A percentile compares a stretch with the other conserved stretches of the same genome.
Evolutionary conservation across 2,113 vertebrate genomes (phyloP).

Genomic region (Protobothrops flavoviridis): DNA sequence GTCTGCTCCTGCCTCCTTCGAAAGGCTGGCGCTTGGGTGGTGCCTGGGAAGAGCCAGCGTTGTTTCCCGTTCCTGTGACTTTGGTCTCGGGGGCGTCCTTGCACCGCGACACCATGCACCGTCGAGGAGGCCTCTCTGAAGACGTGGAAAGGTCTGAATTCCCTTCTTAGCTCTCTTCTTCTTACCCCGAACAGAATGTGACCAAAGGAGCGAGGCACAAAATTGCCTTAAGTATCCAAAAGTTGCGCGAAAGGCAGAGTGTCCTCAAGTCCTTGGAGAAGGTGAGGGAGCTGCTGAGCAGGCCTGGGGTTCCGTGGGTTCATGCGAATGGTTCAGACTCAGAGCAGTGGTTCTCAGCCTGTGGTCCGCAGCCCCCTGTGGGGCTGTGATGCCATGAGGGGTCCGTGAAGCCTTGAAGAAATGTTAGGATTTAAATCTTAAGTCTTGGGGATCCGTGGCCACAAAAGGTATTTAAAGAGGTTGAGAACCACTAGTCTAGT

Average conservation of each 20-base stretch:
- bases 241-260: constrained; percentile 86
- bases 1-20: background rate
- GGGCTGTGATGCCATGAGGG: no score
- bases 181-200: constrained; percentile 77
- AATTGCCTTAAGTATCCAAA: constrained; percentile 94
- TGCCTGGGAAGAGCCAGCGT: background rate
- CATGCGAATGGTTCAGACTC: background rate
- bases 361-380: no score
- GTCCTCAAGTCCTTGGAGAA: constrained; percentile 91
- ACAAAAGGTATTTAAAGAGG: no score
- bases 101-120: background rate
- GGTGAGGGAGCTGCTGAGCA: constrained; percentile 62
- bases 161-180: background rate
- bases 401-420: no score
- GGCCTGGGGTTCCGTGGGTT: background rate
- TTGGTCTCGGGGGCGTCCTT: background rate
- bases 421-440: no score
- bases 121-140: background rate
- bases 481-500: no score
- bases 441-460: no score
- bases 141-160: background rate
- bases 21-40: background rate
- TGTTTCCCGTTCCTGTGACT: background rate
- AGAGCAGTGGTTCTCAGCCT: no score
- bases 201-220: constrained; percentile 95